A percentile compares a stretch with the other conserved stretches of the same genome.
These are phyloP conservation scores for Pegoplata infirma DNA, from an alignment of 2,888 invertebrate species.

Conservation along the genomic window DNA sequence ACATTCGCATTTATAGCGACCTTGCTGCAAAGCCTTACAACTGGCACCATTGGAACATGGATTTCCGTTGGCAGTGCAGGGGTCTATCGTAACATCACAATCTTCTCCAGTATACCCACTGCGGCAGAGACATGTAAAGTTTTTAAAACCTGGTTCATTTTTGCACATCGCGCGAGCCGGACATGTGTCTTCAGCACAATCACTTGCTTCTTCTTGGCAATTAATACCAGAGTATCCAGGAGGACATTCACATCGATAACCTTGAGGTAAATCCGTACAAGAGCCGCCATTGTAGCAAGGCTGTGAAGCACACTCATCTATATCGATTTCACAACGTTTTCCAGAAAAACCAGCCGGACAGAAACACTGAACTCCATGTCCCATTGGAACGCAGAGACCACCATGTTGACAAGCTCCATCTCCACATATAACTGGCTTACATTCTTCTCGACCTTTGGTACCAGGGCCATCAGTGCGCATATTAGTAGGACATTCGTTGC, in stretches of 20 bases:
- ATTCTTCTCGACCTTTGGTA: constrained; percentile 90
- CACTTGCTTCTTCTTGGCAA: constrained; percentile 95
- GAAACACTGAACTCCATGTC: constrained; percentile 93
- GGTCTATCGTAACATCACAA: constrained; percentile 94
- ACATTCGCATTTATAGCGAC: constrained; percentile 96
- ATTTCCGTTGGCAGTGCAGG: constrained; percentile 92
- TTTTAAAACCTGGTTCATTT: constrained; percentile 92
- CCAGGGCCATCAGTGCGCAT: constrained; percentile 91
- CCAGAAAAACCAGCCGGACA: constrained; percentile 97
- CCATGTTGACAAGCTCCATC: constrained; percentile 94
- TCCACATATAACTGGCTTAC: constrained; percentile 91
- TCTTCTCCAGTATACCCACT: constrained; percentile 96
- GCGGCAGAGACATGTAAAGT: constrained; percentile 94
- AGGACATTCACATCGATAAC: constrained; percentile 92
- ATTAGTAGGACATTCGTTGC: constrained; percentile 93
- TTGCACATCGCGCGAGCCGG: constrained; percentile 98
- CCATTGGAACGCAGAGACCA: constrained; percentile 92
- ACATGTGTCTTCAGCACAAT: constrained; percentile 93
- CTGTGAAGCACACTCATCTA: constrained; percentile 95
- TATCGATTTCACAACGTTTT: constrained; percentile 94
- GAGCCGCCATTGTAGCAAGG: constrained; percentile 96
- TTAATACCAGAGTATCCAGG: constrained; percentile 94
- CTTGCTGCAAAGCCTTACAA: constrained; percentile 93
- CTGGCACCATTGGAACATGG: constrained; percentile 94
- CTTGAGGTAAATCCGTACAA: constrained; percentile 94